phyloP scores from a whole-genome alignment of 2,888 invertebrate species.

The Orthosia incerta region DNA sequence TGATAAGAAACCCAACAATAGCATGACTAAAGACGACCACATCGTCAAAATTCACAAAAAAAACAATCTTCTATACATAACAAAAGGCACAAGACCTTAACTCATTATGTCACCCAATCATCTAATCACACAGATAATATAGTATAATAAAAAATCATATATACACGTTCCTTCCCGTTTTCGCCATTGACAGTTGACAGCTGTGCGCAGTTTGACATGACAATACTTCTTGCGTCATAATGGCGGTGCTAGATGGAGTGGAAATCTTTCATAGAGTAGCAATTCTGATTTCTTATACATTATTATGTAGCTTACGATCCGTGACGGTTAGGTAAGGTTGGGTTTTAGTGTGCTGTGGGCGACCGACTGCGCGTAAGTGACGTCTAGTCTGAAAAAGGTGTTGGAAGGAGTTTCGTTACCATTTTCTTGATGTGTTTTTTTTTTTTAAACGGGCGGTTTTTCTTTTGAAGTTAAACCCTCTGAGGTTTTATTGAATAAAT shows the following conservation, averaged over 20 bases:
- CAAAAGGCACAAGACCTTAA: neutral
- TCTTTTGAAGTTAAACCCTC: no score
- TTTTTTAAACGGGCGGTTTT: neutral
- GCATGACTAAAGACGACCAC: no score
- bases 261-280: slow-evolving; percentile 45
- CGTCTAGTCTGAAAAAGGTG: neutral
- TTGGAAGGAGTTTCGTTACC: neutral
- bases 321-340: slow-evolving; percentile 32
- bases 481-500: neutral
- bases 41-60: no score
- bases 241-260: slow-evolving; percentile 41
- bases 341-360: neutral
- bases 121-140: slow-evolving; percentile 22
- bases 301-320: slow-evolving; percentile 45
- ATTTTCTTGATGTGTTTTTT: neutral
- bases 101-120: slow-evolving; percentile 31
- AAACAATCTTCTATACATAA: neutral
- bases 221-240: slow-evolving; percentile 61
- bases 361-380: neutral
- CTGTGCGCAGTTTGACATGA: slow-evolving; percentile 48
- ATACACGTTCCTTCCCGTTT: slow-evolving; percentile 54
- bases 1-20: no score
- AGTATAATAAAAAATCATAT: slow-evolving; percentile 22
- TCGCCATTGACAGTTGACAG: slow-evolving; percentile 47
- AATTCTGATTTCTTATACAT: slow-evolving; percentile 52